Conservation (phyloP, 2,888 invertebrate species). For the Palloptera scutellata region DNA sequence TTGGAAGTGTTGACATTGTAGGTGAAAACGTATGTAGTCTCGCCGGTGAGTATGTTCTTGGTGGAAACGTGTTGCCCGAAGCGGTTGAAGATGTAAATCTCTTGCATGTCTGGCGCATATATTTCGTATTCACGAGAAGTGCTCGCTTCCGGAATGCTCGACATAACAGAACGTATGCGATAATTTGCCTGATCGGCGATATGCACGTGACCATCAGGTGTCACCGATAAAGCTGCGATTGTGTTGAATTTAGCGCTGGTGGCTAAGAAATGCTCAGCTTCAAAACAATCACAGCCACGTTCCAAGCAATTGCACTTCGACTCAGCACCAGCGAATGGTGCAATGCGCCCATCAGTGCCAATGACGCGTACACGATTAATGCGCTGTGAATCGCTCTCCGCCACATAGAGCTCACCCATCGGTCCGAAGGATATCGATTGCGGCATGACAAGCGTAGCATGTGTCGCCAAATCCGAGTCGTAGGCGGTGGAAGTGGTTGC, state of each 20-base stretch:
- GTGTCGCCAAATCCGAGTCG: constrained; percentile 87
- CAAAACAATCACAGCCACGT: constrained; percentile 90
- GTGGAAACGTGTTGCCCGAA: constrained; percentile 96
- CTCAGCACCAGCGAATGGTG: constrained; percentile 93
- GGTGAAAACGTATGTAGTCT: constrained; percentile 90
- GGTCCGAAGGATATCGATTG: constrained; percentile 94
- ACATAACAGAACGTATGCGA: constrained; percentile 86
- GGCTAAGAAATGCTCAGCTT: constrained; percentile 89
- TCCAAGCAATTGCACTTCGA: constrained; percentile 93
- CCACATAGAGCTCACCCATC: constrained; percentile 90
- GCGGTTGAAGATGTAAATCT: constrained; percentile 90
- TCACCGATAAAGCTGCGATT: constrained; percentile 90
- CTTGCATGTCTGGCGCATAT: constrained; percentile 93
- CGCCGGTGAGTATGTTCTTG: constrained; percentile 93
- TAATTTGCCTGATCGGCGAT: constrained; percentile 95
- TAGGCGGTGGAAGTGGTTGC: constrained; percentile 81
- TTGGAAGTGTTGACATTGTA: constrained; percentile 97
- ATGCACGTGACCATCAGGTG: constrained; percentile 92
- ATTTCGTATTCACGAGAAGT: constrained; percentile 89
- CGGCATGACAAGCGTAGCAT: constrained; percentile 90
- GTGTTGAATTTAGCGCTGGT: constrained; percentile 94
- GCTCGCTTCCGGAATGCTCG: constrained; percentile 87
- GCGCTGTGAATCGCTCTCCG: constrained; percentile 94
- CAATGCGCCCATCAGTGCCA: constrained; percentile 91
- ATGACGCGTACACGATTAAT: constrained; percentile 91